A percentile compares a stretch with the other conserved stretches of the same genome.
Conservation (phyloP, 1,140 invertebrate species). For the Aphis craccivora region DNA sequence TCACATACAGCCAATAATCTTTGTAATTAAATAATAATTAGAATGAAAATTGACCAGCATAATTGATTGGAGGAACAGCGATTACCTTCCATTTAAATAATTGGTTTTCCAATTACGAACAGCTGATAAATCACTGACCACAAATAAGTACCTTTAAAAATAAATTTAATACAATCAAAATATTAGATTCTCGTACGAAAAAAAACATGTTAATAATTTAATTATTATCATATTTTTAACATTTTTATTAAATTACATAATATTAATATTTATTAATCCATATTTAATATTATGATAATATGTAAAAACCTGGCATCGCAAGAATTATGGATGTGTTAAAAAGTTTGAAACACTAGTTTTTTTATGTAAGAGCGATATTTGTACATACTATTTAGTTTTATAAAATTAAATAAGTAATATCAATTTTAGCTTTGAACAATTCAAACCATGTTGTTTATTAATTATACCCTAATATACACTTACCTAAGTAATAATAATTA, state of each 20-base stretch:
- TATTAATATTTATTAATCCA: too few relatives aligned
- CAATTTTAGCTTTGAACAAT: not conserved
- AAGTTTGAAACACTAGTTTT: not conserved
- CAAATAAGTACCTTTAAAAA: not conserved
- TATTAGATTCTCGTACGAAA: not conserved
- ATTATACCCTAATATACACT: not conserved
- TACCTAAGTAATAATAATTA: not conserved
- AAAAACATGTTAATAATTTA: not conserved
- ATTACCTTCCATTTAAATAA: conserved; percentile 19
- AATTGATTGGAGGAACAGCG: not conserved
- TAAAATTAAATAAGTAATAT: not conserved
- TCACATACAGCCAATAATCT: conserved; percentile 11
- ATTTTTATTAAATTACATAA: not conserved
- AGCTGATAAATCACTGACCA: not conserved
- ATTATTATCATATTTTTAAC: not conserved
- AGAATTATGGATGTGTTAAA: not conserved
- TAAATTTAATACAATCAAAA: not conserved
- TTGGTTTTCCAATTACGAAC: not conserved
- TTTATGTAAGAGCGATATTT: not conserved
- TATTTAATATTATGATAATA: too few relatives aligned
- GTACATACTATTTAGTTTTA: not conserved
- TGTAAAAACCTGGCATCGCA: not conserved
- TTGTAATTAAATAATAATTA: conserved; percentile 20
- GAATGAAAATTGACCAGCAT: not conserved
- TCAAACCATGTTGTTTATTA: not conserved